These are phyloP conservation scores for Pteropus alecto DNA, from an alignment of 2,113 vertebrate genomes.

Conservation along the genomic window DNA sequence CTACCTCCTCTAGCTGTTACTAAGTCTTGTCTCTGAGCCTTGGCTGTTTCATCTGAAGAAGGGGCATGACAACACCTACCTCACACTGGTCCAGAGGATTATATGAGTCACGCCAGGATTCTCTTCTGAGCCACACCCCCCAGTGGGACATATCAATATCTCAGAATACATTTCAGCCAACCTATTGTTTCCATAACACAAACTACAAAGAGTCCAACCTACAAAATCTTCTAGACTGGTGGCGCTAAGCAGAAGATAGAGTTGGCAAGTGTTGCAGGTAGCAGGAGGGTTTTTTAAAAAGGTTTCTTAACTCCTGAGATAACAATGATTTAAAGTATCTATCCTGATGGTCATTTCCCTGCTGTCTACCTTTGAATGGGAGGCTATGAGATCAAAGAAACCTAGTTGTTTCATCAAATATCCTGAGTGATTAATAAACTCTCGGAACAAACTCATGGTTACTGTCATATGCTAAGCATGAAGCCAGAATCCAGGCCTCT, in stretches of 20 bases:
- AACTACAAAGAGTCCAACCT: constrained; percentile 32
- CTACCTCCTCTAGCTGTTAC: neutral
- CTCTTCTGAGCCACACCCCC: neutral
- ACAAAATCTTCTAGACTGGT: constrained; percentile 15
- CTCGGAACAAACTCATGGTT: neutral
- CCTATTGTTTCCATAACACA: constrained; percentile 33
- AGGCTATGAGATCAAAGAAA: neutral
- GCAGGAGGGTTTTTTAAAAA: neutral
- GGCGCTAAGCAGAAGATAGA: neutral
- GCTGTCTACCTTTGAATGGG: neutral
- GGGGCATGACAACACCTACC: neutral
- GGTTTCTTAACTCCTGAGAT: neutral
- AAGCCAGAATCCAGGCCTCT: neutral
- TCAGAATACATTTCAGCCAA: neutral
- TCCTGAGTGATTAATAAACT: neutral
- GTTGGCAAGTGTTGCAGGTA: neutral
- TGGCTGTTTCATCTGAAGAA: neutral
- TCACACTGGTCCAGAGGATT: neutral
- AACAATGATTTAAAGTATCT: neutral
- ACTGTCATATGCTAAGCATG: neutral
- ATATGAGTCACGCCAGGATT: constrained; percentile 20
- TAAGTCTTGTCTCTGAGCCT: neutral
- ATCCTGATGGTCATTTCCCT: neutral
- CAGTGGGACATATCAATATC: neutral
- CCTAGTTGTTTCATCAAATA: neutral